These are phyloP conservation scores for Philhelius pedissequus DNA, from an alignment of 2,888 invertebrate species.

Conservation along the genomic window DNA sequence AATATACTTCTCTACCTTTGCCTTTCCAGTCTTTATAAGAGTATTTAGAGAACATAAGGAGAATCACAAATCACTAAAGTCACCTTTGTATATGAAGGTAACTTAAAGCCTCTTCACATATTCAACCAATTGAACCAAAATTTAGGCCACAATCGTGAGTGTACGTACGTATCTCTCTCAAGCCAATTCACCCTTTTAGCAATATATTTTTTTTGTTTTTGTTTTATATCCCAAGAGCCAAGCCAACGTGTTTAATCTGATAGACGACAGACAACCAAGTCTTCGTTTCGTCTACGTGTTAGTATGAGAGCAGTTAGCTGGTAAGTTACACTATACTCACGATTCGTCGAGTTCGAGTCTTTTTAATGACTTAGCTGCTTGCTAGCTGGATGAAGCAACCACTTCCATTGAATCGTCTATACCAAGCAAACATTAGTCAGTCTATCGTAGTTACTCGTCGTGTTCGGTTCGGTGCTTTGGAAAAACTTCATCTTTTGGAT, in stretches of 20 bases:
- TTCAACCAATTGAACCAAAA: not conserved
- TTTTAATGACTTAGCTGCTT: conserved; percentile 55
- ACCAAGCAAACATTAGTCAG: conserved; percentile 43
- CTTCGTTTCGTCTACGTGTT: conserved; percentile 28
- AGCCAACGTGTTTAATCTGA: conserved; percentile 7
- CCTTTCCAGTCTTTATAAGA: conserved; percentile 37
- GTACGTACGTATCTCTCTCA: conserved; percentile 34
- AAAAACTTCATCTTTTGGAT: not conserved
- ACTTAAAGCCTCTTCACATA: not conserved
- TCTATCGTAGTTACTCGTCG: conserved; percentile 63
- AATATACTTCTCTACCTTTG: conserved; percentile 18
- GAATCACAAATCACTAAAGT: not conserved
- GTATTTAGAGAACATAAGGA: not conserved
- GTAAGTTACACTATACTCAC: conserved; percentile 16
- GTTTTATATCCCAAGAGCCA: not conserved
- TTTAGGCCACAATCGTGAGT: conserved; percentile 58
- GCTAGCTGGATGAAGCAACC: not conserved
- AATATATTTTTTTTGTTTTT: no score
- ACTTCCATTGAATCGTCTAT: conserved; percentile 11
- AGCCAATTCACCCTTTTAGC: conserved; percentile 1
- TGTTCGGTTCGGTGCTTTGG: conserved; percentile 53
- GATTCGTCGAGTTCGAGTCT: conserved; percentile 25
- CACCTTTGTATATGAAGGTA: not conserved
- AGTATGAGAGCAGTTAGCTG: conserved; percentile 43
- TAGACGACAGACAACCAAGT: not conserved